These are phyloP conservation scores for Vulpes vulpes DNA, from an alignment of 2,113 vertebrate genomes.

Conservation along the genomic window DNA sequence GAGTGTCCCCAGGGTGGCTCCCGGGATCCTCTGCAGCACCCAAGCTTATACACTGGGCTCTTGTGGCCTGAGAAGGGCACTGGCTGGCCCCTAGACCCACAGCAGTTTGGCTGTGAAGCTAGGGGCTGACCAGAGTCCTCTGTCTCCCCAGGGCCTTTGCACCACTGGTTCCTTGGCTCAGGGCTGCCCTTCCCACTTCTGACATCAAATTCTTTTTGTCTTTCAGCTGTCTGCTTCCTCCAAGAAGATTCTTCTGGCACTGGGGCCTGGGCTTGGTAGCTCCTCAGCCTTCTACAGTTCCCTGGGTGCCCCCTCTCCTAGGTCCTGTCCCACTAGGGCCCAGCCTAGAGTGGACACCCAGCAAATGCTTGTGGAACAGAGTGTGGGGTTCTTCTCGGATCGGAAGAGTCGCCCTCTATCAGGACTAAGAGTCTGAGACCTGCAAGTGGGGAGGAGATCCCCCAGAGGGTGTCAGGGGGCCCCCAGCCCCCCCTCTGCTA, in stretches of 20 bases:
- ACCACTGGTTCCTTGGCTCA: neutral
- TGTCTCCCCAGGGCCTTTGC: neutral
- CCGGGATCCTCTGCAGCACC: neutral
- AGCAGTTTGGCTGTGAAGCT: neutral
- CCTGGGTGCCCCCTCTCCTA: fast-evolving
- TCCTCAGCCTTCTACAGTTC: neutral
- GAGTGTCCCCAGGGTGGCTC: neutral
- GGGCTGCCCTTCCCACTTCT: fast-evolving
- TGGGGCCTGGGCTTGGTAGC: neutral
- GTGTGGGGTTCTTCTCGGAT: neutral
- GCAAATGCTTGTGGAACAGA: neutral
- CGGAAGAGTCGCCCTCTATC: neutral
- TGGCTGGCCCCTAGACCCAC: neutral
- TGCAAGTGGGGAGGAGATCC: neutral
- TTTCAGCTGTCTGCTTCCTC: neutral
- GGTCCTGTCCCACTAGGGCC: neutral
- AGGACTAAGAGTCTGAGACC: neutral
- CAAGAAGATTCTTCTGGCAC: neutral
- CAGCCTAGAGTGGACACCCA: neutral
- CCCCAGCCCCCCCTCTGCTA: neutral
- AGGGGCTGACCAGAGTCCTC: neutral
- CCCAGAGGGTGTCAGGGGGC: neutral
- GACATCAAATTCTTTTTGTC: neutral
- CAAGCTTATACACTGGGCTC: neutral
- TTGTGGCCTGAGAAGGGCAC: neutral